Evolutionary conservation across 2,113 vertebrate species (phyloP).

Genomic region (Atrichornis clamosus): DNA sequence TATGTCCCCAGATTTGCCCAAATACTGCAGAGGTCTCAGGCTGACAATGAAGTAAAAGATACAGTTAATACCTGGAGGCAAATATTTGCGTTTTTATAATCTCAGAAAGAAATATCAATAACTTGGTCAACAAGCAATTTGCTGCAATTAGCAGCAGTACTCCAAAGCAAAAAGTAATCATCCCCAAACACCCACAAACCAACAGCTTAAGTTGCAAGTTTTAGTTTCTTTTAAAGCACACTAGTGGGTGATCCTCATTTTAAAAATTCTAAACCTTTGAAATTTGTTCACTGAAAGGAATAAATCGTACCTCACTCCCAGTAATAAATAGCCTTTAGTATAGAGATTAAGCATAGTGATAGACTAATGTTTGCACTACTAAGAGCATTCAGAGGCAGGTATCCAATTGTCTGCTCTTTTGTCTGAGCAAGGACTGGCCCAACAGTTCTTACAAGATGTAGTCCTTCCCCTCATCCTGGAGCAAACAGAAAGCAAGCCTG

Average conservation of each 20-base stretch:
- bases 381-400: not conserved
- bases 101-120: not conserved
- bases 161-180: not conserved
- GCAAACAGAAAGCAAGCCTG: not conserved
- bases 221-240: not conserved
- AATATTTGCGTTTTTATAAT: not conserved
- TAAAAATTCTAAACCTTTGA: not conserved
- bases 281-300: not conserved
- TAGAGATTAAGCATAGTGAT: not conserved
- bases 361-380: not conserved
- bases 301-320: not conserved
- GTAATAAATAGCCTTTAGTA: not conserved
- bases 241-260: not conserved
- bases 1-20: not conserved
- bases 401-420: not conserved
- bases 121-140: not conserved
- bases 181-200: not conserved
- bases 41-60: not conserved
- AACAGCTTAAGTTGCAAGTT: not conserved
- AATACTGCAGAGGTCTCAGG: not conserved
- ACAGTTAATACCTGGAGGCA: not conserved
- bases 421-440: not conserved
- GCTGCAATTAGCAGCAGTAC: not conserved
- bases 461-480: not conserved
- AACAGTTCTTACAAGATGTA: not conserved